phyloP scores from a whole-genome alignment of 1,140 invertebrate genomes.

The Heliothis virescens region DNA sequence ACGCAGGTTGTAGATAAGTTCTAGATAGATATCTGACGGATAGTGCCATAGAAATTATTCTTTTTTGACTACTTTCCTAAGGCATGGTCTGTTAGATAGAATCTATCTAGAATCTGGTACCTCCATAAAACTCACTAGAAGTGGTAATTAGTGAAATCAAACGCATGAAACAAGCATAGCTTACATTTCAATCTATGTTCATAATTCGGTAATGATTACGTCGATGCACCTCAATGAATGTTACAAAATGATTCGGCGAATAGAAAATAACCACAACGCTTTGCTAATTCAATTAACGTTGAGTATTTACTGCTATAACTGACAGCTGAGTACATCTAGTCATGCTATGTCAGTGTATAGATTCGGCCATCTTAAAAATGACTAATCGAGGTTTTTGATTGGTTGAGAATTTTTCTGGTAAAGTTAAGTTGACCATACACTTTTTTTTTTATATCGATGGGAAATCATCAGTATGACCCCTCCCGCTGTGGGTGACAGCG shows the following conservation, averaged over 20 bases:
- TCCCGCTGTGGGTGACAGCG: too few species aligned
- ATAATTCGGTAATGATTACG: slow-evolving; percentile 11
- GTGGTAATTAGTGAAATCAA: not conserved
- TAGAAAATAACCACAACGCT: slow-evolving; percentile 17
- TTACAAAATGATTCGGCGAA: slow-evolving; percentile 18
- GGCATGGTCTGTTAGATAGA: too few species aligned
- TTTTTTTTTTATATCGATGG: too few species aligned
- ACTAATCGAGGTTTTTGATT: not conserved
- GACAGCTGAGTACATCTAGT: slow-evolving; percentile 2
- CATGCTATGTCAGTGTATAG: not conserved
- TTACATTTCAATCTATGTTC: not conserved
- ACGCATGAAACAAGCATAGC: not conserved
- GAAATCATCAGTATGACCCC: too few species aligned
- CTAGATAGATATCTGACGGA: too few species aligned
- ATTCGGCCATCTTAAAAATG: not conserved
- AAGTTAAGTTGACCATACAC: too few species aligned
- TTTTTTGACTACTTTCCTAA: too few species aligned
- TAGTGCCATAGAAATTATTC: too few species aligned
- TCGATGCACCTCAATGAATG: not conserved
- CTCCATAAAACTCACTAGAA: not conserved
- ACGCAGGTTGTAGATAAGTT: too few species aligned
- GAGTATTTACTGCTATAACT: not conserved
- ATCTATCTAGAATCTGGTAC: too few species aligned
- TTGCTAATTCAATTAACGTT: slow-evolving; percentile 32
- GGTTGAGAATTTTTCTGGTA: not conserved